Evolutionary conservation across 92 coral and sea anemone species (phyloP).

Genomic region (Parazoanthus swiftii): DNA sequence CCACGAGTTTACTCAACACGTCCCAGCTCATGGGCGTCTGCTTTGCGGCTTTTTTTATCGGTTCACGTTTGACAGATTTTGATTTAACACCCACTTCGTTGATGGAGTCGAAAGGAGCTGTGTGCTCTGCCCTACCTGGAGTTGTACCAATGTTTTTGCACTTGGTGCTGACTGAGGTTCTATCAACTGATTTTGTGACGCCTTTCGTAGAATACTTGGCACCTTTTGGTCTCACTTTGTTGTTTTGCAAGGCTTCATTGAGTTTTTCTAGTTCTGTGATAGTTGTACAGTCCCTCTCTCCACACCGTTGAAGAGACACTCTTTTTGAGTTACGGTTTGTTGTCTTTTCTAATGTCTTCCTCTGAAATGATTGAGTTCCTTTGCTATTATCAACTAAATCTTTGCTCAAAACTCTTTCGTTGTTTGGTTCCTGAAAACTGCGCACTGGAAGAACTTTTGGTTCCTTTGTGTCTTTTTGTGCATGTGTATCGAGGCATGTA

Average conservation of each 20-base stretch:
- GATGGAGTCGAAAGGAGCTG: not conserved
- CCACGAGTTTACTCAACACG: not conserved
- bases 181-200: not conserved
- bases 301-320: not conserved
- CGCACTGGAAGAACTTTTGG: not conserved
- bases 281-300: slow-evolving; percentile 1
- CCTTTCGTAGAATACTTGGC: not conserved
- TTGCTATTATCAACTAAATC: not conserved
- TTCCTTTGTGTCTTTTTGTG: not conserved
- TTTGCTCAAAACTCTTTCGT: not conserved
- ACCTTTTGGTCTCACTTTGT: not conserved
- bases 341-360: not conserved
- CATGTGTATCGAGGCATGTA: not conserved
- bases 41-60: not conserved
- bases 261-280: not conserved
- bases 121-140: not conserved
- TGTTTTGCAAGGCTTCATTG: not conserved
- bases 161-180: not conserved
- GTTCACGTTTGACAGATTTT: not conserved
- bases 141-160: not conserved
- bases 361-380: not conserved
- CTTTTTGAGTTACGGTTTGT: not conserved
- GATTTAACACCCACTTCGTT: not conserved
- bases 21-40: not conserved
- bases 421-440: not conserved